Evolutionary conservation across 2,888 invertebrate species (phyloP), one percentile per base, ranked within the genome.

Genomic region (Eupeodes luniger): DNA sequence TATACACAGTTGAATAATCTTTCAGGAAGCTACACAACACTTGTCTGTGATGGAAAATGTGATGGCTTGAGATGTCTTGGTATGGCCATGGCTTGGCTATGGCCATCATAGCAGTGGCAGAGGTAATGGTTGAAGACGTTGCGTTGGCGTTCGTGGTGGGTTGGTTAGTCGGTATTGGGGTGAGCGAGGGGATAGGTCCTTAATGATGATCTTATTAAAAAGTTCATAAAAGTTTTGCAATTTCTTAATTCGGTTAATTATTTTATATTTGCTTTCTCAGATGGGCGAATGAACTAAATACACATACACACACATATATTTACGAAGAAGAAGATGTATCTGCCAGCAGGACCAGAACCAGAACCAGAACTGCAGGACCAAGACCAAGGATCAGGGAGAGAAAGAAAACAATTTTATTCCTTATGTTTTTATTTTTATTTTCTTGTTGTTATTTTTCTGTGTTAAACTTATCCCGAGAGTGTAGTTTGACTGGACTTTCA

Each of bases 201-300:
- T 88, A 88, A 88, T 88, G 88, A 88, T 88, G 88, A 88, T 88
- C 88, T 88, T 88, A 88, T 88, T 88, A 88, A 85, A 88, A 88
- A 88, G 85, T 88, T 88, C 81, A 85, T 69, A 81, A 69, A 88
- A 88, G 69, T 88, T 88, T 85, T 81, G 85, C 88, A 88, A 88
- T 88, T 88, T 88, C 88, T 88, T 88, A 88, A 88, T 88, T 88
- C 85, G 81, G 88, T 88, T 88, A 88, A 88, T 88, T 88, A 88
- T 88, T 88, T 88, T 84, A 84, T 88, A 88, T 88, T 88, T 84
- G 87, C 57, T 84, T 76, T 55, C 76, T 70, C 70, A 44, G 77
- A 70, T 72, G 61, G 61, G 78, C 6, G 9, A 14, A 44, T 14
- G 11, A 19, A 51, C 34, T 34, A 70, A 40, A 40, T 40, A 40